A percentile compares a stretch with the other conserved stretches of the same genome.
These are phyloP conservation scores for Hephaestus fuliginosus DNA, from an alignment of 2,797 vertebrate genomes.

Conservation along the genomic window DNA sequence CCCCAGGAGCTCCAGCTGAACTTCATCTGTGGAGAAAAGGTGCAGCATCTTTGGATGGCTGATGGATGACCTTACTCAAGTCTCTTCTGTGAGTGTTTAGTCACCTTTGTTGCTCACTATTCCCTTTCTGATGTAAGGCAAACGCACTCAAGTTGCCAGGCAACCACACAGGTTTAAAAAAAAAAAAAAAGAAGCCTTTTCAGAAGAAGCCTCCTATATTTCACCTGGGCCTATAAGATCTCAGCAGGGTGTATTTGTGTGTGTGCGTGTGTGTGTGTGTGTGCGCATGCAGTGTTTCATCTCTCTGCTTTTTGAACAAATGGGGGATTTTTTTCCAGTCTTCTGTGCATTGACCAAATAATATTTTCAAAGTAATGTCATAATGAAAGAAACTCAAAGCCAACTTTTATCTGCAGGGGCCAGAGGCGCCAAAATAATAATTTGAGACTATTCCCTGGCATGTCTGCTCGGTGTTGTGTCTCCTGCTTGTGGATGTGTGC, in stretches of 20 bases:
- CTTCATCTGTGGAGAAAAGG: slow-evolving; percentile 5
- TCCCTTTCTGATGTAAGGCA: slow-evolving; percentile 58
- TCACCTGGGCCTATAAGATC: slow-evolving; percentile 55
- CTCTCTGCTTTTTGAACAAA: slow-evolving; percentile 34
- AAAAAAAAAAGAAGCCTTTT: slow-evolving; percentile 29
- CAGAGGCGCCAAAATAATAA: neutral
- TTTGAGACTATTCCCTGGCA: slow-evolving; percentile 4
- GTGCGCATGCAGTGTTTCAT: slow-evolving; percentile 29
- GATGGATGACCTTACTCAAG: slow-evolving; percentile 48
- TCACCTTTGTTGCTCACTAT: slow-evolving; percentile 53
- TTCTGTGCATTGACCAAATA: slow-evolving; percentile 23
- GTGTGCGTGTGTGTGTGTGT: neutral
- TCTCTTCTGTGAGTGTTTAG: slow-evolving; percentile 24
- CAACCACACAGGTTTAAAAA: slow-evolving; percentile 51
- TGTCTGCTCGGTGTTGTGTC: slow-evolving; percentile 1
- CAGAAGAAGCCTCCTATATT: slow-evolving; percentile 39
- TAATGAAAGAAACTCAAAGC: slow-evolving; percentile 39
- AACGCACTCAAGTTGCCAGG: slow-evolving; percentile 68
- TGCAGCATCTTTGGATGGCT: too few species aligned
- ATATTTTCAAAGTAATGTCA: slow-evolving; percentile 52
- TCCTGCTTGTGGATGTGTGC: neutral
- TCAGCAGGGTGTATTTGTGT: slow-evolving; percentile 18
- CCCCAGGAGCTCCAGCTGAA: slow-evolving; percentile 38
- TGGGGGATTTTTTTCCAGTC: neutral
- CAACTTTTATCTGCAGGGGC: slow-evolving; percentile 29